These are phyloP conservation scores for Cheilosia pagana DNA, from an alignment of 2,888 invertebrate species.

Conservation along the genomic window DNA sequence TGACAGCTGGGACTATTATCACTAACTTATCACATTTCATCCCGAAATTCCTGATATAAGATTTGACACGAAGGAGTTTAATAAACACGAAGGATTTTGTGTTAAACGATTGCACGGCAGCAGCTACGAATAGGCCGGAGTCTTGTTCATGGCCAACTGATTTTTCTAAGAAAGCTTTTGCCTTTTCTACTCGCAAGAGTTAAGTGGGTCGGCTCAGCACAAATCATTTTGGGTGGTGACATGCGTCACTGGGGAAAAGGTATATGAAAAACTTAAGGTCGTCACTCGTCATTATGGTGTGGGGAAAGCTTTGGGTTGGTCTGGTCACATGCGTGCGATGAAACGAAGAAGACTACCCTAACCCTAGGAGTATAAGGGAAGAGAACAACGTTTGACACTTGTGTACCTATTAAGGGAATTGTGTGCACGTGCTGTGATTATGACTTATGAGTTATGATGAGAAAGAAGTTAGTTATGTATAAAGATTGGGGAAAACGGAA, in stretches of 20 bases:
- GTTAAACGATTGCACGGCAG: conserved; percentile 5
- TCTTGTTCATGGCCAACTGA: conserved; percentile 61
- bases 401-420: too few relatives aligned
- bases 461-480: too few relatives aligned
- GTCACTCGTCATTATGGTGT: conserved; percentile 11
- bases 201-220: conserved; percentile 4
- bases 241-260: conserved; percentile 36
- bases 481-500: too few relatives aligned
- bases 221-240: background rate
- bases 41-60: background rate
- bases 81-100: background rate
- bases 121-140: conserved; percentile 43
- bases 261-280: conserved; percentile 15
- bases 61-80: background rate
- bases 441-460: too few relatives aligned
- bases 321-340: conserved; percentile 4
- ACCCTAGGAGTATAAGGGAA: background rate
- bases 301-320: conserved; percentile 33
- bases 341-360: background rate
- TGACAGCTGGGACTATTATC: background rate
- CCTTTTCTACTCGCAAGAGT: conserved; percentile 29
- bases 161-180: conserved; percentile 45
- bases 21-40: conserved; percentile 22
- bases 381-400: too few relatives aligned
- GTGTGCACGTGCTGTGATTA: too few relatives aligned